A percentile compares a stretch with the other conserved stretches of the same genome.
These are phyloP conservation scores for Steatornis caripensis DNA, from an alignment of 2,113 vertebrate species.

Conservation along the genomic window DNA sequence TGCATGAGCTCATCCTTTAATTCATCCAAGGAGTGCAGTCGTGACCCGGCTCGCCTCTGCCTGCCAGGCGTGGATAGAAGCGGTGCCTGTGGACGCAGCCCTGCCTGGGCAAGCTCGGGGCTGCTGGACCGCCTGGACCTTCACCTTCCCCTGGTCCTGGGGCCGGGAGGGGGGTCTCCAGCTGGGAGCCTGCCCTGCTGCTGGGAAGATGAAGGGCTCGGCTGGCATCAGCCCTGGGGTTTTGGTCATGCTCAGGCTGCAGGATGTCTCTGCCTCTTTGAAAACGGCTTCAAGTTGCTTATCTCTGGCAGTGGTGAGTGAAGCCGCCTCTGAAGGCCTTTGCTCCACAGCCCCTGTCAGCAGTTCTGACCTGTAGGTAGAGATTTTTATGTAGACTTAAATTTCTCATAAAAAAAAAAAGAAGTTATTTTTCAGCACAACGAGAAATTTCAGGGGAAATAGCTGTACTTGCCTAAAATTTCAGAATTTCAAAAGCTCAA, in stretches of 20 bases:
- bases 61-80: fast-evolving
- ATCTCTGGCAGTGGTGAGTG: not conserved
- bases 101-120: too few relatives aligned
- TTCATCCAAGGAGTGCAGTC: not conserved
- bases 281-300: not conserved
- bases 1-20: not conserved
- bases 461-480: not conserved
- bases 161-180: too few relatives aligned
- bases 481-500: not conserved
- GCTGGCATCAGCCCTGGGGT: not conserved
- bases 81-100: too few relatives aligned
- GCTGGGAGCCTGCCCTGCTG: too few relatives aligned
- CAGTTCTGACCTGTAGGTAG: not conserved
- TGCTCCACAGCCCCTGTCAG: not conserved
- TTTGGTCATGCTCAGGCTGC: not conserved
- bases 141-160: not conserved
- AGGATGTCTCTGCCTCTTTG: not conserved
- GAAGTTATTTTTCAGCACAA: not conserved
- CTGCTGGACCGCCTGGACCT: too few relatives aligned
- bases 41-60: not conserved
- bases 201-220: too few relatives aligned
- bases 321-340: not conserved
- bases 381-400: not conserved
- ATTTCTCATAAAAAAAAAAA: not conserved
- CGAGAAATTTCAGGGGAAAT: not conserved